Percentiles rank a stretch among this genome's conserved stretches.
Evolutionary conservation across 2,888 invertebrate genomes (phyloP).

Genomic region (Disparrhopalites patrizii): DNA sequence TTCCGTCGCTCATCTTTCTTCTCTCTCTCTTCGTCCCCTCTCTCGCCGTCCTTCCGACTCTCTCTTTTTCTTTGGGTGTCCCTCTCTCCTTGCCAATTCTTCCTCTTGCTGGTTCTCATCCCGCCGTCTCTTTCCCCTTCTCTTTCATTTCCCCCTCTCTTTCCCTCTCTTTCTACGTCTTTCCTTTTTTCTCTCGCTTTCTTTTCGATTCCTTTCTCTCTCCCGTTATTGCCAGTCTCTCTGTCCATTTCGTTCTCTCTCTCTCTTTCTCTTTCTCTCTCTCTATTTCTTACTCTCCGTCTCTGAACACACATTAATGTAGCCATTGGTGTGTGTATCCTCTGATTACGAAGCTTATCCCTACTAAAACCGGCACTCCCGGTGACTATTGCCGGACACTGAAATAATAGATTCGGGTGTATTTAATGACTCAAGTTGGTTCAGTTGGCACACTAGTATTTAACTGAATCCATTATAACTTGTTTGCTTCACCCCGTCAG

Average conservation of each 20-base stretch:
- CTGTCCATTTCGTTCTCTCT: neutral
- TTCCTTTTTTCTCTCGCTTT: neutral
- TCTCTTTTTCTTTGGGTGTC: too few relatives aligned
- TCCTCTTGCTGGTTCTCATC: too few relatives aligned
- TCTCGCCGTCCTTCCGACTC: too few relatives aligned
- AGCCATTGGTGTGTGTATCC: neutral
- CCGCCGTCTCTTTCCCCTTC: too few relatives aligned
- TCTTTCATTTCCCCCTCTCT: too few relatives aligned
- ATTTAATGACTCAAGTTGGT: slow-evolving; percentile 10
- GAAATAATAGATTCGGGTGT: neutral
- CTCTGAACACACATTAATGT: too few relatives aligned
- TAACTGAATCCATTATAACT: neutral
- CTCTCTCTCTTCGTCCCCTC: too few relatives aligned
- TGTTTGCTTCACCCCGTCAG: slow-evolving; percentile 7
- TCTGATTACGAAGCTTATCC: neutral
- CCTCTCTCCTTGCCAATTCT: too few relatives aligned
- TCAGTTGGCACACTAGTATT: slow-evolving; percentile 2
- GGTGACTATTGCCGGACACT: neutral
- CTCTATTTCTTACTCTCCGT: too few relatives aligned
- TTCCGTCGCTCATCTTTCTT: too few relatives aligned
- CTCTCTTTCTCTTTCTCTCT: neutral
- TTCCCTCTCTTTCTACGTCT: too few relatives aligned
- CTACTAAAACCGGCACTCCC: neutral
- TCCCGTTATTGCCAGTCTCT: neutral
- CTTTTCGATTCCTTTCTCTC: neutral